These are phyloP conservation scores for Brachionus rubens DNA, from an alignment of 1,140 invertebrate genomes.

Conservation along the genomic window DNA sequence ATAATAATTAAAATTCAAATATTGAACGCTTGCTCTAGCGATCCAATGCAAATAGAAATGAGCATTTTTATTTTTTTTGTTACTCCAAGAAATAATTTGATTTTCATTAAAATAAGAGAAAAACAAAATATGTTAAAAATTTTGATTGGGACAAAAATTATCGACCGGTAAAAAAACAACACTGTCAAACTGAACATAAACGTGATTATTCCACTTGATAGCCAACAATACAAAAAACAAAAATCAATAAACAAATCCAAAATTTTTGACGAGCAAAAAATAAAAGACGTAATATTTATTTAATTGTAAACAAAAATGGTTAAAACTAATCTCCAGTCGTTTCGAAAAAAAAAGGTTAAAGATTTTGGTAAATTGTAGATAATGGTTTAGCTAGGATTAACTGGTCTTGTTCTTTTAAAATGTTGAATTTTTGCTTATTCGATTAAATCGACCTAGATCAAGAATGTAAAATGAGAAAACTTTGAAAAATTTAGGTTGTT, in stretches of 20 bases:
- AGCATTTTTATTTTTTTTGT: too few relatives aligned
- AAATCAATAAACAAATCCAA: not conserved
- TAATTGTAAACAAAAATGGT: too few relatives aligned
- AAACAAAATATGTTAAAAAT: slow-evolving; percentile 32
- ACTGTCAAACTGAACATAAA: slow-evolving; percentile 8
- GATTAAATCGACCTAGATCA: not conserved
- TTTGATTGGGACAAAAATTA: slow-evolving; percentile 24
- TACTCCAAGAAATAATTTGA: slow-evolving; percentile 26
- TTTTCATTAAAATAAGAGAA: slow-evolving; percentile 13
- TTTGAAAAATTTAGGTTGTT: not conserved
- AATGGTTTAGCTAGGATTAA: too few relatives aligned
- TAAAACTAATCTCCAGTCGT: too few relatives aligned
- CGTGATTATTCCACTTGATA: not conserved
- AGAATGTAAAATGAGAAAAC: too few relatives aligned
- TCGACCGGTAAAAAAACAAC: slow-evolving; percentile 26
- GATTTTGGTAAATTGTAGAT: too few relatives aligned
- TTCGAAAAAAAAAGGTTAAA: too few relatives aligned
- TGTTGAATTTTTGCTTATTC: not conserved
- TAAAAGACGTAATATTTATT: too few relatives aligned
- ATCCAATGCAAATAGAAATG: slow-evolving; percentile 14
- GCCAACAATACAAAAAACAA: not conserved
- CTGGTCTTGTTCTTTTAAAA: too few relatives aligned
- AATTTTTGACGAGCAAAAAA: too few relatives aligned
- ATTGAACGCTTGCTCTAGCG: slow-evolving; percentile 19
- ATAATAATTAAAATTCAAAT: slow-evolving; percentile 36